Evolutionary conservation across 2,113 vertebrate genomes (phyloP).

Genomic region (Onychostoma macrolepis): DNA sequence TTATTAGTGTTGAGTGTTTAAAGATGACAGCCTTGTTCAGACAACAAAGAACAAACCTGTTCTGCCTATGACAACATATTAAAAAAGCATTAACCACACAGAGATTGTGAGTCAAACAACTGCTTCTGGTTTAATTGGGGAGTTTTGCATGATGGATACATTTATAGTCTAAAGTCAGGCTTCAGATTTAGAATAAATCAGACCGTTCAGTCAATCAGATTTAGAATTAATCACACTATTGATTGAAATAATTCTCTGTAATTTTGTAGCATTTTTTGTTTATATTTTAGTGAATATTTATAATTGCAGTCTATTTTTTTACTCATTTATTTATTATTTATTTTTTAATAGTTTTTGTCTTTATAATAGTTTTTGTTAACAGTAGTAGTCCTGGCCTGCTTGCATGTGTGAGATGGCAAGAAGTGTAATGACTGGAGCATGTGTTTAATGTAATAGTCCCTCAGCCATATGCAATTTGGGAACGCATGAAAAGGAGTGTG

Average conservation of each 20-base stretch:
- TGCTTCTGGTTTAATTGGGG: not conserved
- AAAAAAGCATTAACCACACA: not conserved
- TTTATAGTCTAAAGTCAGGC: not conserved
- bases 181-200: not conserved
- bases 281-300: not conserved
- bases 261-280: not conserved
- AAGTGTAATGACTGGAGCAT: slow-evolving; percentile 35
- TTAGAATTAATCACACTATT: not conserved
- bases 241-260: not conserved
- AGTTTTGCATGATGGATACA: not conserved
- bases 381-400: not conserved
- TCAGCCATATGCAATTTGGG: slow-evolving; percentile 46
- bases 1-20: not conserved
- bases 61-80: not conserved
- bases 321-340: too few relatives aligned
- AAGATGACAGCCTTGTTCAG: not conserved
- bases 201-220: not conserved
- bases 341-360: not conserved
- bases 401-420: not conserved
- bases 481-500: slow-evolving; percentile 5
- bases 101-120: not conserved
- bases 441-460: slow-evolving; percentile 55
- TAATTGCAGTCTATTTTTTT: not conserved
- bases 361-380: not conserved
- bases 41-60: not conserved